Evolutionary conservation across 2,113 vertebrate genomes (phyloP), one percentile per base, ranked within the genome.

Genomic region (Orycteropus afer): DNA sequence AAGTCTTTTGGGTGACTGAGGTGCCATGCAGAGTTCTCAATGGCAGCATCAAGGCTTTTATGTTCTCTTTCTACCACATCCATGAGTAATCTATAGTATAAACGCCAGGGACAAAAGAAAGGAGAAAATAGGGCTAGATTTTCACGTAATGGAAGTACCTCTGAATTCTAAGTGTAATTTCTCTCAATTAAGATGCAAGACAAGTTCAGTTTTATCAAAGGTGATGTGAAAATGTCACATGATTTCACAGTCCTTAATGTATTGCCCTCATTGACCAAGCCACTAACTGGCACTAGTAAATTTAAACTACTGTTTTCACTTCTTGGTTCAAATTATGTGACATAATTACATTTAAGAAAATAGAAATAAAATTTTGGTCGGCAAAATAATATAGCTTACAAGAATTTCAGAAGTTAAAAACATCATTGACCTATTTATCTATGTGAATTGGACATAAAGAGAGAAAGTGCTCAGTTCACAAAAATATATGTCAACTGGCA

Each of bases 111-210:
- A 53, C 42, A 93, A 93, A 79, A 80, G 76, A 47, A 67, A 94
- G 65, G 32, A 67, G 25, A 34, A 80, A 95, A 74, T 65, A 53
- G 88, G n/a, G 55, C 73, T 45, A 59, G 27, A 79, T 3, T 10
- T 40, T 34, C 45, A 80, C 13, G 18, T 57, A 86, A 79, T 57
- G 53, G 67, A 86, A 85, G 37, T 27, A 87, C 37, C 57, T 83
- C 42, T 84, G 65, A 83, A 80, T 93, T 83, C 67, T 76, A 55
- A 67, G 7, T 55, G 45, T 40, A 32, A 87, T 94, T 96, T 87
- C 15, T 20, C 34, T 49, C n/a, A 34, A 2, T 76, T 79, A 82
- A 77, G 40, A 53, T 49, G 9, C 57, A 65, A 86, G 65, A 76
- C 65, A 67, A 87, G 14, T 0, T 15, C 20, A n/a, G 27, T 40